phyloP scores from a whole-genome alignment of 2,888 invertebrate species.

The Chrysomela aeneicollis region DNA sequence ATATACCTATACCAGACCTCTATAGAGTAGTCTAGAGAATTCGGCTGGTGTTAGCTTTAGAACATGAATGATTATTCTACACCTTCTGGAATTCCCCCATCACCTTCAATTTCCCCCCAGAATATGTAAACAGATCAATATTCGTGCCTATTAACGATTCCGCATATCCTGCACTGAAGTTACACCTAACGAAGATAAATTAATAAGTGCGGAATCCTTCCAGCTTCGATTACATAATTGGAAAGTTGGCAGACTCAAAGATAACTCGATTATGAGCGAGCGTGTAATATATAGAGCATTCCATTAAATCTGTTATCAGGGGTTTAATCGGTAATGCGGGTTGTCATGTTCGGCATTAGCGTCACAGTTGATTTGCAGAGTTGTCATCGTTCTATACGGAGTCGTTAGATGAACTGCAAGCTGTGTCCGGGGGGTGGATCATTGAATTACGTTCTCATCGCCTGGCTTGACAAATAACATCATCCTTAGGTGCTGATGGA shows the following conservation, averaged over 20 bases:
- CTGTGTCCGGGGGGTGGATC: conserved; percentile 42
- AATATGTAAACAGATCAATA: conserved; percentile 16
- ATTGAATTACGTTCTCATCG: conserved; percentile 48
- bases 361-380: conserved; percentile 58
- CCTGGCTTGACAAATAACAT: conserved; percentile 48
- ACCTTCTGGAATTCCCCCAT: background rate
- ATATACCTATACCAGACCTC: no score
- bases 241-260: conserved; percentile 57
- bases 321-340: conserved; percentile 60
- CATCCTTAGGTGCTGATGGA: conserved; percentile 38
- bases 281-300: conserved; percentile 58
- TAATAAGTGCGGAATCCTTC: conserved; percentile 40
- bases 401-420: conserved; percentile 31
- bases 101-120: background rate
- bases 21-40: no score
- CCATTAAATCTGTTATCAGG: conserved; percentile 61
- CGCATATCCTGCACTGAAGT: conserved; percentile 10
- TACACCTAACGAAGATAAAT: conserved; percentile 34
- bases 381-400: conserved; percentile 47
- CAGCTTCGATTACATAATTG: conserved; percentile 54
- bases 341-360: conserved; percentile 61
- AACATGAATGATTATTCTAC: no score
- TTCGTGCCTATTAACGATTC: conserved; percentile 3
- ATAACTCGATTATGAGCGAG: conserved; percentile 58
- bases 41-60: no score